Evolutionary conservation across 2,113 vertebrate genomes (phyloP).

Genomic region (Urocynchramus pylzowi): DNA sequence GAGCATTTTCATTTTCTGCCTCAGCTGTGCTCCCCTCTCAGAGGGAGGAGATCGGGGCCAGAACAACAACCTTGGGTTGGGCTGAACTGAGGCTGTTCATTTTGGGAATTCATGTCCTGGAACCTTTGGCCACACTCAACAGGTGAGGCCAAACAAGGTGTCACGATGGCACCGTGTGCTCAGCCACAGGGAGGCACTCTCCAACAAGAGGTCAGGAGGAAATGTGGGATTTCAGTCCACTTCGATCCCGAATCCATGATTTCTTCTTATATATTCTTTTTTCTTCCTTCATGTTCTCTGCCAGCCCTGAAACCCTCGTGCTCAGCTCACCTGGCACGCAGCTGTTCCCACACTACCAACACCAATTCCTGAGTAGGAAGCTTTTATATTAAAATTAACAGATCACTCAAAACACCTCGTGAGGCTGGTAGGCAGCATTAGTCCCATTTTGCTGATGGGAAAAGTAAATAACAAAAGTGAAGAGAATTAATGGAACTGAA

Average conservation of each 20-base stretch:
- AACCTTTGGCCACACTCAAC: neutral
- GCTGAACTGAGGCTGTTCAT: neutral
- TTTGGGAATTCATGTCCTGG: neutral
- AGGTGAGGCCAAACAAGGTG: neutral
- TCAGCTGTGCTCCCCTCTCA: neutral
- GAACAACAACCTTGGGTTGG: neutral
- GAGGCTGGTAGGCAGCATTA: neutral
- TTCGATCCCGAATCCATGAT: accelerated
- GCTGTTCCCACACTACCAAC: neutral
- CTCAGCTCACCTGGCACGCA: neutral
- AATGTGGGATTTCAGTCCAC: accelerated
- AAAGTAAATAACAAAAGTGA: neutral
- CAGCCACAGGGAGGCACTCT: conserved; percentile 45
- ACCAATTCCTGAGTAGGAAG: neutral
- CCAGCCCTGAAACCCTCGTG: neutral
- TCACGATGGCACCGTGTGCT: neutral
- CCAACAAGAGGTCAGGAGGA: neutral
- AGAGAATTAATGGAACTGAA: neutral
- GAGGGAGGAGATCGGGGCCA: neutral
- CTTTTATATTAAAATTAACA: neutral
- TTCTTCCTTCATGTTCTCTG: neutral
- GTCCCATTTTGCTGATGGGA: neutral
- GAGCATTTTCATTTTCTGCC: neutral
- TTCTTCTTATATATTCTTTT: neutral
- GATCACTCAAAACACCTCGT: neutral